These are phyloP conservation scores for Xenopus borealis DNA, from an alignment of 2,113 vertebrate species.

Conservation along the genomic window DNA sequence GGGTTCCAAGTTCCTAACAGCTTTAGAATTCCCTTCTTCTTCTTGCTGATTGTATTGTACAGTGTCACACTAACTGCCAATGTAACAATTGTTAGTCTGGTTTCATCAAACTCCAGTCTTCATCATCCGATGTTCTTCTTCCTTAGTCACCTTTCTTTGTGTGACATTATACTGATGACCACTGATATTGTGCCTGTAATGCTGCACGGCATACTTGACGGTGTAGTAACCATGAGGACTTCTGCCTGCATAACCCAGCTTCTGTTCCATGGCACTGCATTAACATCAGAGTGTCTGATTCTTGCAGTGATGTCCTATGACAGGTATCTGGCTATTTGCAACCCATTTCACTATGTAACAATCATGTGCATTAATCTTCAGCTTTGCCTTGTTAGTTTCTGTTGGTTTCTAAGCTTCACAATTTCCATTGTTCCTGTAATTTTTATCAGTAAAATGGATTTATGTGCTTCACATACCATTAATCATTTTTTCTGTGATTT, in stretches of 20 bases:
- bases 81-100: too few species aligned
- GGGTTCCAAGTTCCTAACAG: too few species aligned
- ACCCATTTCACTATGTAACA: conserved; percentile 49
- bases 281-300: conserved; percentile 53
- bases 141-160: conserved; percentile 51
- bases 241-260: conserved; percentile 50
- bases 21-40: too few species aligned
- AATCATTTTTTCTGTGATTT: too few species aligned
- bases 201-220: conserved; percentile 49
- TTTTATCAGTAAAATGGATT: too few species aligned
- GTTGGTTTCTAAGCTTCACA: too few species aligned
- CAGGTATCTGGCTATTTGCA: conserved; percentile 55
- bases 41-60: too few species aligned
- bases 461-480: too few species aligned
- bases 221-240: conserved; percentile 48
- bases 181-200: conserved; percentile 56
- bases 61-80: too few species aligned
- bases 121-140: conserved; percentile 57
- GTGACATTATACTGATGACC: conserved; percentile 55
- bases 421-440: too few species aligned
- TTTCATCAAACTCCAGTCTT: background rate
- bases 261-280: conserved; percentile 52
- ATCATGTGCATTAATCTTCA: conserved; percentile 47
- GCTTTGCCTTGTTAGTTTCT: too few species aligned
- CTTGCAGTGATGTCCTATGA: conserved; percentile 56